Evolutionary conservation across 2,113 vertebrate genomes (phyloP).

Genomic region (Platycercus adscitus): DNA sequence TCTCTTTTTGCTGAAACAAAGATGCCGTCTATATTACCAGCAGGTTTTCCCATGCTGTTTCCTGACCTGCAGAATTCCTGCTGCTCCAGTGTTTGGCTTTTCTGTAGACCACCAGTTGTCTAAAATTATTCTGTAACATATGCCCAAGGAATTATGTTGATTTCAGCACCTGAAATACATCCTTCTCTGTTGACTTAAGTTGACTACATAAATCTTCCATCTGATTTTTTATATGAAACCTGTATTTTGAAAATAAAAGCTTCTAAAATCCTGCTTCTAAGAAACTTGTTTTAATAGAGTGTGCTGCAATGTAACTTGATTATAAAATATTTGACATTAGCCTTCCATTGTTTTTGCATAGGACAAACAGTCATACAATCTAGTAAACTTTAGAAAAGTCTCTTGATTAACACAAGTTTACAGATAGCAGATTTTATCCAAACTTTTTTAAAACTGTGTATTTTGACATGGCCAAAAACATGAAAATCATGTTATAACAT

Average conservation of each 20-base stretch:
- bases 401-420: neutral
- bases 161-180: conserved; percentile 7
- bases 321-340: neutral
- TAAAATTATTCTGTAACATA: neutral
- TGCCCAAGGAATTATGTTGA: neutral
- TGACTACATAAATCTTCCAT: neutral
- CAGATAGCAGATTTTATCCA: neutral
- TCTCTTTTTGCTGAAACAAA: neutral
- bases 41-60: conserved; percentile 31
- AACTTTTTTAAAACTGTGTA: neutral
- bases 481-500: neutral
- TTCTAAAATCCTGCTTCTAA: neutral
- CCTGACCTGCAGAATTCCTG: conserved; percentile 33
- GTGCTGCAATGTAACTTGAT: neutral
- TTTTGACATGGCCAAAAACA: neutral
- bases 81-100: conserved; percentile 2
- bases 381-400: neutral
- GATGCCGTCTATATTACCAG: neutral
- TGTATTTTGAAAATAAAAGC: neutral
- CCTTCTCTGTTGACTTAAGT: neutral
- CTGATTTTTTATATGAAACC: neutral
- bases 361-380: neutral
- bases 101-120: conserved; percentile 10
- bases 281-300: neutral
- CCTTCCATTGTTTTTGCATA: neutral